Conservation (phyloP, 1,140 invertebrate genomes). For the Chironomus striatipennis region DNA sequence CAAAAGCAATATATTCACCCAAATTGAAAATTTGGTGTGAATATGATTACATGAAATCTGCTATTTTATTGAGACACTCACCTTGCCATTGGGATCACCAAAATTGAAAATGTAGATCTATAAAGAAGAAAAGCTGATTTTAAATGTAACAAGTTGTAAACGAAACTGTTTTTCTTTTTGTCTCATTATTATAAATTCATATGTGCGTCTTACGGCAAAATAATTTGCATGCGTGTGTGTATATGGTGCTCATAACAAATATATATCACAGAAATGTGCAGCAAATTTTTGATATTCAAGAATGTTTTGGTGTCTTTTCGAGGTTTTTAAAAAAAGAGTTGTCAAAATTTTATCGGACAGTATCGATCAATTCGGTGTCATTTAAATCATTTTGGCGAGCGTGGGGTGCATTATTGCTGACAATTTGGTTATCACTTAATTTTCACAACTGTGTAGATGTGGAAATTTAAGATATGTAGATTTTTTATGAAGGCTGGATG, state of each 20-base stretch:
- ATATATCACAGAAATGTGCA: not conserved
- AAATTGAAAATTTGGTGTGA: too few species aligned
- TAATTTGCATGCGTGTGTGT: not conserved
- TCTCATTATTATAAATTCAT: slow-evolving; percentile 15
- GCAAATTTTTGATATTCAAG: not conserved
- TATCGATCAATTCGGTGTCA: too few species aligned
- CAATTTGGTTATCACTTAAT: too few species aligned
- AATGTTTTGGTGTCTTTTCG: too few species aligned
- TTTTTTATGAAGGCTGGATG: too few species aligned
- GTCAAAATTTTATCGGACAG: too few species aligned
- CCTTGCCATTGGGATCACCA: slow-evolving; percentile 3
- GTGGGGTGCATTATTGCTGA: too few species aligned
- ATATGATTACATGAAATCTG: not conserved
- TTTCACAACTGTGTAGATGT: too few species aligned
- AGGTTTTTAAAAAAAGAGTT: too few species aligned
- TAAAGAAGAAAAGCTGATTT: not conserved
- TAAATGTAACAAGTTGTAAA: slow-evolving; percentile 18
- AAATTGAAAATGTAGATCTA: not conserved
- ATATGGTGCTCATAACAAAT: not conserved
- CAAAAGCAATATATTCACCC: too few species aligned
- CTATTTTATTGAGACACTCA: slow-evolving; percentile 8
- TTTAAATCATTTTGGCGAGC: too few species aligned
- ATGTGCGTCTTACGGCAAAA: not conserved
- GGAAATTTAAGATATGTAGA: too few species aligned
- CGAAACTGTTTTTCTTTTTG: slow-evolving; percentile 10